Percentiles rank a stretch among this genome's conserved stretches.
phyloP scores from a whole-genome alignment of 2,113 vertebrate species.

The Podarcis cretensis region DNA sequence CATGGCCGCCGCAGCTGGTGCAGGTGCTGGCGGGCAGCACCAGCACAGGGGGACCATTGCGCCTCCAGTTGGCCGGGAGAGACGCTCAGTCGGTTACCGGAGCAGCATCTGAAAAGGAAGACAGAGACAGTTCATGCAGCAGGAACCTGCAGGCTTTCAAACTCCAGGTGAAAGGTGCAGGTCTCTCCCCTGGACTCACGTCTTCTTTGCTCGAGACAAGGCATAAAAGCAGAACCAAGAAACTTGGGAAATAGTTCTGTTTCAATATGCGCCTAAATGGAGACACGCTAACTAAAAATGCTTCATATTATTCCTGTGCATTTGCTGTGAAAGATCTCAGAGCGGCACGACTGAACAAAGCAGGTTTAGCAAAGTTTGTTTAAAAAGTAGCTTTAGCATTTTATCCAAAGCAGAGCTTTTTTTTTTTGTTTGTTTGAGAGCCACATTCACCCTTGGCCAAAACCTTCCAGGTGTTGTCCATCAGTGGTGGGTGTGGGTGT shows the following conservation, averaged over 20 bases:
- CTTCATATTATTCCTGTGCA: background rate
- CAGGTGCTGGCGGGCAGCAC: conserved; percentile 42
- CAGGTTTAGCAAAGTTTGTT: background rate
- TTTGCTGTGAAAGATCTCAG: background rate
- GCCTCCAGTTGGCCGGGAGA: background rate
- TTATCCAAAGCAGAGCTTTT: background rate
- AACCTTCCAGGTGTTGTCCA: too few species aligned
- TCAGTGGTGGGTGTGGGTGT: too few species aligned
- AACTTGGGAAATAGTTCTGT: background rate
- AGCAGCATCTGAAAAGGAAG: conserved; percentile 20
- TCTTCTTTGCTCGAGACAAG: background rate
- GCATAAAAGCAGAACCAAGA: background rate
- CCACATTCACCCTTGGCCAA: too few species aligned
- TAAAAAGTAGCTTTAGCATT: background rate
- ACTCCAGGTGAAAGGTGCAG: background rate
- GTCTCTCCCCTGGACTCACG: background rate
- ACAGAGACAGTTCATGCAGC: background rate
- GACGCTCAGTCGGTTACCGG: background rate
- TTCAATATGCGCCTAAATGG: background rate
- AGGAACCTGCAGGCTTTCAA: background rate
- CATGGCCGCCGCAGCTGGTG: conserved; percentile 41
- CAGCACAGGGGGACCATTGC: conserved; percentile 54
- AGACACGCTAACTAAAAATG: background rate
- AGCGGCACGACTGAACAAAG: background rate
- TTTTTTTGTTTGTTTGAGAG: too few species aligned